These are phyloP conservation scores for Campylomormyrus tamandua DNA, from an alignment of 2,113 vertebrate species.

Conservation along the genomic window DNA sequence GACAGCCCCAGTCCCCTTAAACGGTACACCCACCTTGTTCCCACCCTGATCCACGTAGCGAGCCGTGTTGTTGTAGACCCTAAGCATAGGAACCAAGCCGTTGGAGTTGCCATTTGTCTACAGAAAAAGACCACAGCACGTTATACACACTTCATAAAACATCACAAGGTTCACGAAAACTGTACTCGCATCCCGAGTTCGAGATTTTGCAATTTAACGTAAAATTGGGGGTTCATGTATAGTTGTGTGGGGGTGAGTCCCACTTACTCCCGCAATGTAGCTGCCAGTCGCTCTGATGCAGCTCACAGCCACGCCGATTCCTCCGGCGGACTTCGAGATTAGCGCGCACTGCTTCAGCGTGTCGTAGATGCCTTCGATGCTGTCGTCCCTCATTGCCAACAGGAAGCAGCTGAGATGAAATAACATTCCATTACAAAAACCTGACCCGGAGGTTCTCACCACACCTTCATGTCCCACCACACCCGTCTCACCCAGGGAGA, in stretches of 20 bases:
- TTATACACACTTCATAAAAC: not conserved
- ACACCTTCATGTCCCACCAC: not conserved
- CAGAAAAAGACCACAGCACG: constrained; percentile 24
- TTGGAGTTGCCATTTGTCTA: constrained; percentile 93
- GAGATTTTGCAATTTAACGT: not conserved
- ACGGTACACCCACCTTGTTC: constrained; percentile 73
- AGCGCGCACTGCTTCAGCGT: constrained; percentile 92
- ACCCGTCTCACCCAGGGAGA: not conserved
- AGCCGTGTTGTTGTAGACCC: constrained; percentile 95
- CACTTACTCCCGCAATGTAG: constrained; percentile 89
- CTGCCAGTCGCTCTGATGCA: constrained; percentile 91
- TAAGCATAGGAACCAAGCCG: constrained; percentile 89
- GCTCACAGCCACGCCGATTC: constrained; percentile 89
- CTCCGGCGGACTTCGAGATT: constrained; percentile 92
- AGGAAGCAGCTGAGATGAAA: constrained; percentile 77
- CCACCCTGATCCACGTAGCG: constrained; percentile 96
- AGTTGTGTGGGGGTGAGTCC: not conserved
- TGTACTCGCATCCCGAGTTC: not conserved
- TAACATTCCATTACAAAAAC: not conserved
- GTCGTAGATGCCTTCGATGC: constrained; percentile 94
- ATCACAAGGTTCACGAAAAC: not conserved
- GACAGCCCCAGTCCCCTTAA: not conserved
- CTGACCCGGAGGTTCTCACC: not conserved
- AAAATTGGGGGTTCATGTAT: not conserved
- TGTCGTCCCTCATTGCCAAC: constrained; percentile 92